These are phyloP conservation scores for Chelonia mydas DNA, from an alignment of 2,797 vertebrate genomes.

Conservation along the genomic window DNA sequence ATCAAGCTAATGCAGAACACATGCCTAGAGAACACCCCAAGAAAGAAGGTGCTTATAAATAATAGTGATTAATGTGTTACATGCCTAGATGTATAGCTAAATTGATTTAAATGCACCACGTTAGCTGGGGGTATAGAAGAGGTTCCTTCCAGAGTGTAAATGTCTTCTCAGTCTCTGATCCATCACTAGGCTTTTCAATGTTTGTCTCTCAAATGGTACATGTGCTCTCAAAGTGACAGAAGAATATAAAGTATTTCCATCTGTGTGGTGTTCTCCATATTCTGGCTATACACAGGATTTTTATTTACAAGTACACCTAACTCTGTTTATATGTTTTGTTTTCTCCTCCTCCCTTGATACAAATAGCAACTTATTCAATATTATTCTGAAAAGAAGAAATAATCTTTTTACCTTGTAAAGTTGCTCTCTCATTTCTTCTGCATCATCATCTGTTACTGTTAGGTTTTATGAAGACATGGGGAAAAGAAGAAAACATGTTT, in stretches of 20 bases:
- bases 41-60: not conserved
- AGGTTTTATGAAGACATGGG: not conserved
- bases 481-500: not conserved
- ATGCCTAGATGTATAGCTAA: not conserved
- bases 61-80: not conserved
- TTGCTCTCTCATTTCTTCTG: not conserved
- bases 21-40: not conserved
- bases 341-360: not conserved
- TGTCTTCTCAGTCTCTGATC: not conserved
- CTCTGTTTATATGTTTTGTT: not conserved
- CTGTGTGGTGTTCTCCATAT: not conserved
- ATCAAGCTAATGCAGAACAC: not conserved
- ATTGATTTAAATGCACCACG: not conserved
- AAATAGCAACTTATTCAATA: not conserved
- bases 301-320: not conserved
- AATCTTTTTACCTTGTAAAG: constrained; percentile 60
- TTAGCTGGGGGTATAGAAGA: too few species aligned
- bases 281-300: not conserved
- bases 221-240: not conserved
- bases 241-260: not conserved
- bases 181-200: not conserved
- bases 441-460: constrained; percentile 64
- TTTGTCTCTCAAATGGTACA: not conserved
- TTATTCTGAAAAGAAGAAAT: not conserved
- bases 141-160: not conserved